Percentiles rank a stretch among this genome's conserved stretches.
Evolutionary conservation across 2,888 invertebrate species (phyloP).

Genomic region (Torymus aiolomorphi): DNA sequence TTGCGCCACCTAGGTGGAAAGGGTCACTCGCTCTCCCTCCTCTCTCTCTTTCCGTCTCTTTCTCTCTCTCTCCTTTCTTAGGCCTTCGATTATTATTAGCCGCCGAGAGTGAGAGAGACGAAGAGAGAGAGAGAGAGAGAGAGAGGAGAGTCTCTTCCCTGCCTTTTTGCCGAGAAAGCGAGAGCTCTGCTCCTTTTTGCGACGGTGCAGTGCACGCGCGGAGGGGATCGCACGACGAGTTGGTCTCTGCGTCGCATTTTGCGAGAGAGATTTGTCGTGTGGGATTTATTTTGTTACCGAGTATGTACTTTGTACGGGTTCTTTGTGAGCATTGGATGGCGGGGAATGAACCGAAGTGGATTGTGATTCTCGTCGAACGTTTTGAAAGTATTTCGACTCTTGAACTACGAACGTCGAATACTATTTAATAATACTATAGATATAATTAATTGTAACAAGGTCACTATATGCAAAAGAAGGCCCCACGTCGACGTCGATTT

Average conservation of each 20-base stretch:
- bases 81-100: conserved; percentile 49
- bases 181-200: conserved; percentile 18
- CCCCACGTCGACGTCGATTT: too few species aligned
- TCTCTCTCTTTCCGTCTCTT: neutral
- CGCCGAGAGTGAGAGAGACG: neutral
- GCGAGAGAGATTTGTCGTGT: too few species aligned
- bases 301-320: too few species aligned
- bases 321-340: too few species aligned
- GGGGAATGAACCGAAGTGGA: too few species aligned
- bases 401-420: too few species aligned
- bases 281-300: conserved; percentile 6
- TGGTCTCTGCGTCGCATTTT: conserved; percentile 19
- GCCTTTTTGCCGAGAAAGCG: conserved; percentile 17
- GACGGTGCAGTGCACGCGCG: neutral
- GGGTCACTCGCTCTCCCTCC: conserved; percentile 48
- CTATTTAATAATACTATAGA: too few species aligned
- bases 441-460: too few species aligned
- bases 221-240: neutral
- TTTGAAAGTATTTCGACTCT: too few species aligned
- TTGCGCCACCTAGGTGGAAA: conserved; percentile 54
- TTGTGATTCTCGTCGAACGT: too few species aligned
- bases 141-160: neutral
- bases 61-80: neutral
- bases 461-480: too few species aligned
- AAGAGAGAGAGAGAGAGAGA: too few species aligned